Evolutionary conservation across 2,888 invertebrate genomes (phyloP), one percentile per base, ranked within the genome.

Genomic region (Limulus polyphemus): DNA sequence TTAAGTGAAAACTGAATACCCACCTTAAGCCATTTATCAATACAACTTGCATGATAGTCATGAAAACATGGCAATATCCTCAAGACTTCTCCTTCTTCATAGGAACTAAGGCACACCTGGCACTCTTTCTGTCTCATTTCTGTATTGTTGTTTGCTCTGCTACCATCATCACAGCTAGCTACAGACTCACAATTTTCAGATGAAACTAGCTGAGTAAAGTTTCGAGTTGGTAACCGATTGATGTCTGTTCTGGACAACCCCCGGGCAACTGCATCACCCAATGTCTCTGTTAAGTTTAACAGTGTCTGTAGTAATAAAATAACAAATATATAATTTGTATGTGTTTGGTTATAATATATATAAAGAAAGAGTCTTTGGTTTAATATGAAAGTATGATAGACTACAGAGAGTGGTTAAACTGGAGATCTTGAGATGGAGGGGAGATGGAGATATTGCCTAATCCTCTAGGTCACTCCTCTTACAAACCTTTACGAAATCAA

Each of bases 11-110:
- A 32, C 32, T 32, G 32, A 32, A 32, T 32, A 32, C 32, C 32
- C 1, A 74, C 75, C 67, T 67, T 67, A 47, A 75, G 68, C 75
- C 75, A 75, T 59, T 71, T 69, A 65, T 75, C 75, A 60, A 75
- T 73, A 60, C 75, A 75, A 1, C 60, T 58, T 32, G 70, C 62
- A 61, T 75, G 75, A 65, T 72, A 75, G 55, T 73, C 70, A 60
- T 75, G 75, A 61, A 73, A 73, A 60, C 75, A 75, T 11, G 74
- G 72, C 14, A 75, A 69, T 56, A 73, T 73, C 49, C 73, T 68
- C 51, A 73, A 65, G 7, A 62, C 60, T 47, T 75, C 73, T 9
- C 72, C 71, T 5, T 68, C 65, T 55, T 71, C 72, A 63, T 72
- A 75, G 55, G 74, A 73, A 62, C 69, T 69, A 70, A 74, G 71